Base-by-base conservation (phyloP, 2,797 vertebrate species). In the Cuniculus paca region DNA sequence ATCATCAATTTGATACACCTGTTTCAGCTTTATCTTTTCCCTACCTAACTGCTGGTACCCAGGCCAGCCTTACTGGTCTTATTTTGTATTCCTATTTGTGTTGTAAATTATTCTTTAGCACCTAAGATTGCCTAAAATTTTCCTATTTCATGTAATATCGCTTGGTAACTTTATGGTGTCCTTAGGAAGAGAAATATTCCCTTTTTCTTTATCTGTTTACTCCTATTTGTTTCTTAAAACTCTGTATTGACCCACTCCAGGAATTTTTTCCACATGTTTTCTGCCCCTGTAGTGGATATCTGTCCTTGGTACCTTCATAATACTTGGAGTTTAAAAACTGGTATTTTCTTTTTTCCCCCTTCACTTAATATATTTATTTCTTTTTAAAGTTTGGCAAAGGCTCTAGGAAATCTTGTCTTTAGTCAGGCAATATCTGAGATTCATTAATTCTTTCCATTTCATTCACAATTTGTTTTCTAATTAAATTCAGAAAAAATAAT, bases 71-170 rank as follows among this genome's bases (percentile, higher is more conserved):
- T 70, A 52, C 17, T 56, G 10, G 36, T 90, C 36, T 88, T 92
- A 20, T 88, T 68, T 79, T 79, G 39, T 81, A 36, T 50, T 13
- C 6, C 2, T 84, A 34, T 84, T 68, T 68, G 24, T 92, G 24
- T 81, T 95, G n/a, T 77, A 89, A 93, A 89, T 72, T 77, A 79
- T 63, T 94, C 56, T 75, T 70, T 88, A 60, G n/a, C 9, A 45
- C 48, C 11, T 77, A 72, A 45, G 86, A 34, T 52, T 94, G 8
- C 45, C 45, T 70, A 0, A 56, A 45, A 1, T 86, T 91, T 93
- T 31, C 13, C 22, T 79, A 34, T 60, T 88, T 45, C 34, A 60
- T 54, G 56, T 14, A 34, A 75, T 36, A 7, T 52, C 58, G 45
- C 79, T 90, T 95, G 26, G 63, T 82, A 42, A 68, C 31, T 93